Evolutionary conservation across 1,140 invertebrate species (phyloP).

Genomic region (Leptinotarsa defecta): DNA sequence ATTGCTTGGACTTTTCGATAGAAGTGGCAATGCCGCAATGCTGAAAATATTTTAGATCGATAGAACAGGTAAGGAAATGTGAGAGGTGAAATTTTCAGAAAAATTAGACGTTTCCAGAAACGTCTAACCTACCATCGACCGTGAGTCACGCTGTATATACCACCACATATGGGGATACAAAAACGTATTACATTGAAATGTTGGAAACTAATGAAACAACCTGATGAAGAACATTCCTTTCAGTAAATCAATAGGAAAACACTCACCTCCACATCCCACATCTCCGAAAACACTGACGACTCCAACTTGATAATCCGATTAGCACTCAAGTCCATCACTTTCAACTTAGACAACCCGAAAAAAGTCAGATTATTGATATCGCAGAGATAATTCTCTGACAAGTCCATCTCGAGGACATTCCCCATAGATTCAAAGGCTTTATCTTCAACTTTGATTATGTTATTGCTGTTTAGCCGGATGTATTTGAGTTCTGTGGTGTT

Average conservation of each 20-base stretch:
- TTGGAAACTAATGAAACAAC: no score
- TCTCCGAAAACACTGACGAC: slow-evolving; percentile 17
- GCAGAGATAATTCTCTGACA: slow-evolving; percentile 24
- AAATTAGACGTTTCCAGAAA: no score
- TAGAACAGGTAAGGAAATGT: no score
- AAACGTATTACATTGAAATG: no score
- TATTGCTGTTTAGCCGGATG: slow-evolving; percentile 18
- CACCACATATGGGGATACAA: no score
- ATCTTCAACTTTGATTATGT: slow-evolving; percentile 17
- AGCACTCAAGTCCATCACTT: slow-evolving; percentile 25
- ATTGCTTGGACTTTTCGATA: no score
- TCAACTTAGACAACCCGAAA: slow-evolving; percentile 25
- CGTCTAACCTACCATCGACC: no score
- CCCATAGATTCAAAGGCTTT: slow-evolving; percentile 10
- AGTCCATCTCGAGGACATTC: slow-evolving; percentile 20
- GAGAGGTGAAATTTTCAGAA: no score
- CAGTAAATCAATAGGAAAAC: background rate
- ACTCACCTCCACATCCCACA: slow-evolving; percentile 28
- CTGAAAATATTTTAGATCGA: no score
- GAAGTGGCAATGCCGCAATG: no score
- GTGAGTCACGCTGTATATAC: no score
- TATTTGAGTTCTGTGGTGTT: slow-evolving; percentile 19
- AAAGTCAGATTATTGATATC: slow-evolving; percentile 27
- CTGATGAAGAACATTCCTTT: no score
- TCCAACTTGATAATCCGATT: slow-evolving; percentile 18